A percentile compares a stretch with the other conserved stretches of the same genome.
Evolutionary conservation across 2,888 invertebrate genomes (phyloP).

Genomic region (Trissoscelio sp.): DNA sequence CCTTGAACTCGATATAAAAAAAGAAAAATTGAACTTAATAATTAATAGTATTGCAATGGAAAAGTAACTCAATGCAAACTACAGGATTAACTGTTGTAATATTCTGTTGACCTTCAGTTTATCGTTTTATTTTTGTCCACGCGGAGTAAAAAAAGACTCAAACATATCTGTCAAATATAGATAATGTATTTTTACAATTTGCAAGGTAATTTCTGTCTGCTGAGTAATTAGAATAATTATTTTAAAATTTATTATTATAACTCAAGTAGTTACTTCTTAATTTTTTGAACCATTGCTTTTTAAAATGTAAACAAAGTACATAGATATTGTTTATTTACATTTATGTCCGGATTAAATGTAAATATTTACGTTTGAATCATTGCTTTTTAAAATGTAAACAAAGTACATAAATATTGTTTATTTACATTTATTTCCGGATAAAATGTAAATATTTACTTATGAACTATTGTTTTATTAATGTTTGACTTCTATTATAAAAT

Average conservation of each 20-base stretch:
- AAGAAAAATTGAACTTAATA: neutral
- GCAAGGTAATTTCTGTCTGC: neutral
- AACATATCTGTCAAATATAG: neutral
- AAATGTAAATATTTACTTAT: no score
- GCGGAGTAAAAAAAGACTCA: neutral
- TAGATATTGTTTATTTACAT: no score
- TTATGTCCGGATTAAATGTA: no score
- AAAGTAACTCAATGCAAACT: neutral
- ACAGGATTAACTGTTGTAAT: neutral
- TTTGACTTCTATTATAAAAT: no score
- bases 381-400: no score
- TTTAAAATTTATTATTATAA: neutral
- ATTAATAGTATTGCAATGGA: neutral
- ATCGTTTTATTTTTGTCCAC: neutral
- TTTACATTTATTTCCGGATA: no score
- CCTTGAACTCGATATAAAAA: neutral
- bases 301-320: no score
- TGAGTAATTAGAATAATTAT: neutral
- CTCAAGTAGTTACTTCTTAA: no score
- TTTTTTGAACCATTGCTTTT: no score
- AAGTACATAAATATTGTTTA: no score
- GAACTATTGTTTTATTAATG: no score
- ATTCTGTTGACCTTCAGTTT: neutral
- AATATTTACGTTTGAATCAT: no score
- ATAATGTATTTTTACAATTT: neutral